Conservation (phyloP, 1,140 invertebrate genomes). For the Chrysoperla carnea region DNA sequence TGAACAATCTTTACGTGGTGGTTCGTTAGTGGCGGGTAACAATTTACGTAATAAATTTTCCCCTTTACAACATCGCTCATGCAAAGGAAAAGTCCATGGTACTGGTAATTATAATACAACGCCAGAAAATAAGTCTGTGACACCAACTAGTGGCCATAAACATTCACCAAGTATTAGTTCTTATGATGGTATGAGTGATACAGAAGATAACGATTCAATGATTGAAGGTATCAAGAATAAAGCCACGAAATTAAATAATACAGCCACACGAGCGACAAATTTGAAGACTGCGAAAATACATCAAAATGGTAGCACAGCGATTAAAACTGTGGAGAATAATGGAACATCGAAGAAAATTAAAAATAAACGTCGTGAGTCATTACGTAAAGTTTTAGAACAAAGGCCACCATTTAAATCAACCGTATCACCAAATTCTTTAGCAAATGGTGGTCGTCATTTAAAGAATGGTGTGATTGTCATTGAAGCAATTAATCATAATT, state of each 20-base stretch:
- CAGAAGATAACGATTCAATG: conserved; percentile 18
- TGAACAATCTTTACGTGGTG: conserved; percentile 38
- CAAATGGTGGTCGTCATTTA: neutral
- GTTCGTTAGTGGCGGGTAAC: conserved; percentile 21
- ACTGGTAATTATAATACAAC: conserved; percentile 8
- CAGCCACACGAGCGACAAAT: conserved; percentile 33
- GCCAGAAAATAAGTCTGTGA: neutral
- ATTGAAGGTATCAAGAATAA: conserved; percentile 14
- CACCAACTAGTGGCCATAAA: too few relatives aligned
- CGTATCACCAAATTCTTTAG: neutral
- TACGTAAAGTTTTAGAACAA: neutral
- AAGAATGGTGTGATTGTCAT: neutral
- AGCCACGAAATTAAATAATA: conserved; percentile 27
- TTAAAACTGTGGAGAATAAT: neutral
- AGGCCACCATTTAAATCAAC: neutral
- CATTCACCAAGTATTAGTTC: conserved; percentile 25
- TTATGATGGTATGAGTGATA: conserved; percentile 32
- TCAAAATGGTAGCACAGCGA: neutral
- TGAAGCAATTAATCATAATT: neutral
- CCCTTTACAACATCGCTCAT: conserved; percentile 43
- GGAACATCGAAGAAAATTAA: conserved; percentile 1
- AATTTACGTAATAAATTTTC: conserved; percentile 30
- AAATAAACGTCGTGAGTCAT: conserved; percentile 1
- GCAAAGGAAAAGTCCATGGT: conserved; percentile 48
- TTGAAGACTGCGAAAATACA: conserved; percentile 29